A percentile compares a stretch with the other conserved stretches of the same genome.
Conservation (phyloP, 2,797 vertebrate species). For the Pelochelys cantorii region DNA sequence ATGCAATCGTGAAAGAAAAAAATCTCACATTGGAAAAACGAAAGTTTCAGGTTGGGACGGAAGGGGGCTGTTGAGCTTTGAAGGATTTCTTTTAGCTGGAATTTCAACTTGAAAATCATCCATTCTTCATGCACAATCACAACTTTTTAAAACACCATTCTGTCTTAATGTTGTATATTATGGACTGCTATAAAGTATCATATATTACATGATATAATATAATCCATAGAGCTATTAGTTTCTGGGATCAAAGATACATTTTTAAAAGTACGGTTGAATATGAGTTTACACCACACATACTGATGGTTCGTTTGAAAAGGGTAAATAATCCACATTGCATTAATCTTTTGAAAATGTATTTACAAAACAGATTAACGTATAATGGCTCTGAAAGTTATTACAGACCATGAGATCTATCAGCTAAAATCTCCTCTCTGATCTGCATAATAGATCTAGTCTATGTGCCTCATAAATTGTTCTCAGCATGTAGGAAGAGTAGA, state of each 20-base stretch:
- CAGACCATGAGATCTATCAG: neutral
- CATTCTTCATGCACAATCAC: neutral
- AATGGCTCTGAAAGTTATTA: neutral
- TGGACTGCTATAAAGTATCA: neutral
- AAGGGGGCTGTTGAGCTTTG: neutral
- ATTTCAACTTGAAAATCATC: neutral
- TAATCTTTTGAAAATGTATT: neutral
- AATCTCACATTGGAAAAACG: neutral
- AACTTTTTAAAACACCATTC: neutral
- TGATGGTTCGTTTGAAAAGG: neutral
- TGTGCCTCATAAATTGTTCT: neutral
- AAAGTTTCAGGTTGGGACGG: too few species aligned
- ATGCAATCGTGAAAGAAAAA: neutral
- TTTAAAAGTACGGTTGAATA: conserved; percentile 4
- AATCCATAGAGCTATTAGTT: conserved; percentile 15
- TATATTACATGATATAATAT: neutral
- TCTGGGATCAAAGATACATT: neutral
- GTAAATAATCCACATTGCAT: conserved; percentile 1
- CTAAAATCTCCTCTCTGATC: conserved; percentile 10
- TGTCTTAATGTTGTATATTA: neutral
- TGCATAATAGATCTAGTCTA: neutral
- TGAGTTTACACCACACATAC: neutral
- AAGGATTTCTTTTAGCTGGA: neutral
- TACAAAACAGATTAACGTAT: neutral
- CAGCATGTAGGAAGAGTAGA: neutral